Base-by-base conservation (phyloP, 2,888 invertebrate species). In the Trissolcus japonicus region DNA sequence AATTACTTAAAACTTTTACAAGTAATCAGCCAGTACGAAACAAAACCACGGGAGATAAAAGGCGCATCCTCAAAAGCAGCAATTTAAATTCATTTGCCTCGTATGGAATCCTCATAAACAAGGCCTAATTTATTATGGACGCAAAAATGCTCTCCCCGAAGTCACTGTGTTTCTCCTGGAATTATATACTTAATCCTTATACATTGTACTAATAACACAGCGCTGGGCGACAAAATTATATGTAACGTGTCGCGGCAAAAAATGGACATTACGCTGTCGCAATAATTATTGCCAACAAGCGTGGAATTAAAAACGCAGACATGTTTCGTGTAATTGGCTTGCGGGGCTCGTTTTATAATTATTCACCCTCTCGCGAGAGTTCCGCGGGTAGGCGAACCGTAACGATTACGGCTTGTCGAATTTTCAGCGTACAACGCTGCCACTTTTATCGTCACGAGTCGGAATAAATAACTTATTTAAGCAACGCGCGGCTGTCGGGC, bases 21-120 rank as follows among this genome's bases (percentile, higher is more conserved):
- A 63, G 63, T 48, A 29, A 62, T 50, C 57, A 41, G 13, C 4
- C 43, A 4, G 19, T 55, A 56, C 16, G 46, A 14, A 21, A 41
- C 41, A 25, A 19, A 16, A 16, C 41, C 16, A n/a, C 7, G 6
- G 2, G 19, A 53, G 17, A 53, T n/a, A n/a, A 29, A 54, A 21
- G 2, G 2, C n/a, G 21, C 48, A 60, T 17, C n/a, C 29, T n/a
- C 51, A 46, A 16, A 46, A 60, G 57, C 55, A 54, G 67, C 72
- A 72, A 77, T 72, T 77, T 77, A 77, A 77, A 72, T 77, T 72
- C 72, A 77, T 76, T 67, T 69, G 43, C 50, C 50, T 25, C 66
- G 48, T 48, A 9, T 51, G 60, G 61, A 56, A 48, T 62, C 41
- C 29, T 67, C 25, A 29, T n/a, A 46, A 68, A 68, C 59, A 43